phyloP scores from a whole-genome alignment of 2,888 invertebrate genomes.

The Brachynemurus nebulosus region DNA sequence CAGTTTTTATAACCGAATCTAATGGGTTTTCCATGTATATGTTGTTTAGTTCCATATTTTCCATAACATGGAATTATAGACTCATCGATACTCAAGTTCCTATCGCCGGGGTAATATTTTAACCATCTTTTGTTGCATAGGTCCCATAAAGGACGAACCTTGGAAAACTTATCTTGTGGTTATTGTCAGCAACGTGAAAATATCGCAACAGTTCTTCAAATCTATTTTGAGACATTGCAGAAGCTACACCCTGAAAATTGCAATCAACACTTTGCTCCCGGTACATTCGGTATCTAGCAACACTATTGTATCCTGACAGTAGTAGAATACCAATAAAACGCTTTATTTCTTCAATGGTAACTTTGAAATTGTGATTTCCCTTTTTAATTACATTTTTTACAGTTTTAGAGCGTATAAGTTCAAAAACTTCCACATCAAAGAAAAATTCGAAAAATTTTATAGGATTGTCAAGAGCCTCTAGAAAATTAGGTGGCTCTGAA shows the following conservation, averaged over 20 bases:
- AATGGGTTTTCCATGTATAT: not conserved
- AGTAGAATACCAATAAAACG: not conserved
- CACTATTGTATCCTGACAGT: not conserved
- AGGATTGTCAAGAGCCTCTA: too few species aligned
- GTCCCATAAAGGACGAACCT: not conserved
- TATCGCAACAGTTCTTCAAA: not conserved
- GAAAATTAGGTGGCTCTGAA: too few species aligned
- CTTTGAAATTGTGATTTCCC: too few species aligned
- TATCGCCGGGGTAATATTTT: not conserved
- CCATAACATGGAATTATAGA: not conserved
- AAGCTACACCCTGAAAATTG: not conserved
- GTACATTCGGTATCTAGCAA: not conserved
- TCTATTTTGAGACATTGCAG: not conserved
- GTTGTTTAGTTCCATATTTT: not conserved
- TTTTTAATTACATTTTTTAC: too few species aligned
- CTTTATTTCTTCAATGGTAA: conserved; percentile 2
- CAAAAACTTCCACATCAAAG: too few species aligned
- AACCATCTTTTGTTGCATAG: not conserved
- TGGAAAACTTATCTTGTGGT: not conserved
- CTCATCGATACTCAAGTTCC: not conserved
- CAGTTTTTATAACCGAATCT: not conserved
- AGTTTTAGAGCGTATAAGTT: too few species aligned
- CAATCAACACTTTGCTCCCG: not conserved
- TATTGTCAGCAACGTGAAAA: not conserved
- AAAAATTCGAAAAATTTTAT: too few species aligned